Evolutionary conservation across 37 sponge, comb jelly and placozoan species (phyloP).

Genomic region (Halichondria panicea): DNA sequence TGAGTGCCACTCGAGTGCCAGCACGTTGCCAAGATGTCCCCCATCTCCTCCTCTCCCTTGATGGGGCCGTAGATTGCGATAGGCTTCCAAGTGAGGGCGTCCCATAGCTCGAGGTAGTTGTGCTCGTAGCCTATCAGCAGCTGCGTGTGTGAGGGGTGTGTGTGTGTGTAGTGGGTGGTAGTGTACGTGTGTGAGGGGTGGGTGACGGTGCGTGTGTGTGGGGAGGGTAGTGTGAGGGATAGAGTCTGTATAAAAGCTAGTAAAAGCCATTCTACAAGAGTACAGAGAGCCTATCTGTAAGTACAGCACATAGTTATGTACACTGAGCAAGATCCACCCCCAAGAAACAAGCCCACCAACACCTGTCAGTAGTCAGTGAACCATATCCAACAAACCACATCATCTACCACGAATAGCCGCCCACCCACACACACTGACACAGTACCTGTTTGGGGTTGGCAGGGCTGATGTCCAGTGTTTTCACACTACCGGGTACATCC

Average conservation of each 20-base stretch:
- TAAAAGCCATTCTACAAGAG: no score
- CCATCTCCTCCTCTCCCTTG: conserved; percentile 58
- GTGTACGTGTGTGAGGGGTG: no score
- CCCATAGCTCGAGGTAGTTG: conserved; percentile 78
- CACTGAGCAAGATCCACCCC: no score
- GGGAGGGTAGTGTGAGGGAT: no score
- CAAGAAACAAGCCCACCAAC: neutral
- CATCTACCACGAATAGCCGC: neutral
- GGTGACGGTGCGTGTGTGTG: no score
- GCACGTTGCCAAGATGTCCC: conserved; percentile 42
- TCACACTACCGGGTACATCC: conserved; percentile 78
- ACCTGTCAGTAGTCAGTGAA: neutral
- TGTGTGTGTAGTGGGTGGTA: no score
- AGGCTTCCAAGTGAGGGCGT: conserved; percentile 73
- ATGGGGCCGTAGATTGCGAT: conserved; percentile 43
- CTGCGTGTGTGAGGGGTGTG: no score
- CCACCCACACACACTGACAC: conserved; percentile 8
- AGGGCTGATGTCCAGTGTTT: conserved; percentile 69
- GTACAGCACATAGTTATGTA: no score
- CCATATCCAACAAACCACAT: neutral
- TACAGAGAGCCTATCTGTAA: no score
- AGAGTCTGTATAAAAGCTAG: no score
- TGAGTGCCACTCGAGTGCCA: conserved; percentile 77
- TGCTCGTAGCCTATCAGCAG: conserved; percentile 80
- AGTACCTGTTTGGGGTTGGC: conserved; percentile 71